A percentile compares a stretch with the other conserved stretches of the same genome.
Evolutionary conservation across 2,797 vertebrate species (phyloP).

Genomic region (Eutrigla gurnardus): DNA sequence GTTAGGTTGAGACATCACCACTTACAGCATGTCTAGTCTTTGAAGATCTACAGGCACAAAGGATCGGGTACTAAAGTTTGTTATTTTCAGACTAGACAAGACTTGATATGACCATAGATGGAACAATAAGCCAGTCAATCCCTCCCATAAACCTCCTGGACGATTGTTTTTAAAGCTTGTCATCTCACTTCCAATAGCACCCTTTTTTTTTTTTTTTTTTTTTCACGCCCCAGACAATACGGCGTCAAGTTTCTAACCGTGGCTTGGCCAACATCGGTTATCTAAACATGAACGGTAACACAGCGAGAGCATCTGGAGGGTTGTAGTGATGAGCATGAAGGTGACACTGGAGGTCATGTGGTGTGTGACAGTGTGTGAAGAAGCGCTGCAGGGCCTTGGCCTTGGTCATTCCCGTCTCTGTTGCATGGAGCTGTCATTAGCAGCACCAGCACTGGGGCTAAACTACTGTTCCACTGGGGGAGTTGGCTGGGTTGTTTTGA

Average conservation of each 20-base stretch:
- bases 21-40: slow-evolving; percentile 54
- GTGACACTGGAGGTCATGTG: slow-evolving; percentile 61
- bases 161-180: slow-evolving; percentile 57
- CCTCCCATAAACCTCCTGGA: slow-evolving; percentile 53
- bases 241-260: slow-evolving; percentile 46
- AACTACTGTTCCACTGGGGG: slow-evolving; percentile 96
- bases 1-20: slow-evolving; percentile 50
- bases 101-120: slow-evolving; percentile 63
- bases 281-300: slow-evolving; percentile 44
- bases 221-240: slow-evolving; percentile 1
- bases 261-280: slow-evolving; percentile 46
- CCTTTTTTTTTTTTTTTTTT: slow-evolving; percentile 11
- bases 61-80: slow-evolving; percentile 53
- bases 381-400: slow-evolving; percentile 68
- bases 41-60: slow-evolving; percentile 73
- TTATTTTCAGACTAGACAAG: slow-evolving; percentile 56
- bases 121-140: slow-evolving; percentile 36
- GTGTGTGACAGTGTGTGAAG: slow-evolving; percentile 65
- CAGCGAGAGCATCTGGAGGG: slow-evolving; percentile 47
- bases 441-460: slow-evolving; percentile 88
- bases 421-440: slow-evolving; percentile 81
- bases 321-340: slow-evolving; percentile 56
- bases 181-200: slow-evolving; percentile 50
- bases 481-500: slow-evolving; percentile 94
- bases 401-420: slow-evolving; percentile 78